Evolutionary conservation across 2,888 invertebrate genomes (phyloP).

Genomic region (Lysandra coridon): DNA sequence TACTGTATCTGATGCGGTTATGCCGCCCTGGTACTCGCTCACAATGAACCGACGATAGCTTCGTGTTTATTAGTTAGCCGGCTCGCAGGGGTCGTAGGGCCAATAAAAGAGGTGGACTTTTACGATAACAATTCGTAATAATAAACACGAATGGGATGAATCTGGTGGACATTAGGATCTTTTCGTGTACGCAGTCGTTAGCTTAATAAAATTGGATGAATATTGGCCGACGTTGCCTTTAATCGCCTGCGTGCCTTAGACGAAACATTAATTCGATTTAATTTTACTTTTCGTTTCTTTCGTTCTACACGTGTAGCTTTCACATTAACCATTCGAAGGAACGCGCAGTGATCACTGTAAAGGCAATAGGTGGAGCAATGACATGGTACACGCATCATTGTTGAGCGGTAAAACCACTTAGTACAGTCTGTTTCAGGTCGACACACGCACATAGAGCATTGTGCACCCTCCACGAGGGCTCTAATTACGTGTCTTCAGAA

Average conservation of each 20-base stretch:
- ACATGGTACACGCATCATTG: not conserved
- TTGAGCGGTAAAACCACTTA: conserved; percentile 21
- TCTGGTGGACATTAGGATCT: conserved; percentile 33
- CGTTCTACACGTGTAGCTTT: not conserved
- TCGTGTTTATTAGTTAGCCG: conserved; percentile 59
- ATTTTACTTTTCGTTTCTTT: not conserved
- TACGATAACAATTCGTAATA: conserved; percentile 48
- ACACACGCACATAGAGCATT: conserved; percentile 19
- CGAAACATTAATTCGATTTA: conserved; percentile 5
- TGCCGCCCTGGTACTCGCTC: conserved; percentile 67
- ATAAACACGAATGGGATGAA: conserved; percentile 50
- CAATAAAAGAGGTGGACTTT: conserved; percentile 60
- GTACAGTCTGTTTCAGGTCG: conserved; percentile 18
- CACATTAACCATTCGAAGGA: not conserved
- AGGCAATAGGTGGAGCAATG: conserved; percentile 11
- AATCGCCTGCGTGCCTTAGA: conserved; percentile 14
- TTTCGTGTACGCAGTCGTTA: conserved; percentile 30
- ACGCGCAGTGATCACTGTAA: not conserved
- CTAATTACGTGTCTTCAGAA: conserved; percentile 17
- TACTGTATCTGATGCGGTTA: conserved; percentile 71
- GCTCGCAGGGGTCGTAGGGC: conserved; percentile 50
- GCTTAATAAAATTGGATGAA: conserved; percentile 28
- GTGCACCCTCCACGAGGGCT: conserved; percentile 15
- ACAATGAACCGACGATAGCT: conserved; percentile 65
- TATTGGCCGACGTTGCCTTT: conserved; percentile 22